Base-by-base conservation (phyloP, 2,888 invertebrate species). In the Pristionchus japonicus region DNA sequence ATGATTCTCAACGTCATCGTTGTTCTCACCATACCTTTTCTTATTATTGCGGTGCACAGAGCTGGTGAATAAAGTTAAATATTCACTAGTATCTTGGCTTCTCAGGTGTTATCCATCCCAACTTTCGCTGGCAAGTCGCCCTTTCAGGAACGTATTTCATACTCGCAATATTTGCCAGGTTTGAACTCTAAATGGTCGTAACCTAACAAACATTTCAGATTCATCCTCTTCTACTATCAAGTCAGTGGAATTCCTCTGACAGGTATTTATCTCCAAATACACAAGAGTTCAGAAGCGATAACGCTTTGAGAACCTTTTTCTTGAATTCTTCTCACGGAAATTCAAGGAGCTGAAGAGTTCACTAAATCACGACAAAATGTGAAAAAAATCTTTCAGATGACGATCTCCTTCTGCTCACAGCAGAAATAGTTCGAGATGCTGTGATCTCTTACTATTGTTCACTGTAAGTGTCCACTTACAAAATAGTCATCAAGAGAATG, bases 151-250 rank as follows among this genome's bases (percentile, higher is more conserved):
- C 34, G 43, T 77, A 77, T 27, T 77, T 27, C 43, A 77, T n/a
- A 1, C 17, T 77, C 11, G 77, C n/a, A 27, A 15, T 47, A n/a
- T 11, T 77, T 27, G 77, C 77, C 3, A 77, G 77, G 77, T 77
- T 27, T 23, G 20, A 4, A 0, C 6, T 43, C 43, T 43, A n/a
- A n/a, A n/a, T n/a, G n/a, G n/a, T n/a, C n/a, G n/a, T n/a, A n/a
- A n/a, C n/a, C n/a, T n/a, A n/a, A n/a, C n/a, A n/a, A n/a, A n/a
- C n/a, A n/a, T 23, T 77, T 43, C 77, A 77, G 77, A 47, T 77
- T 77, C 43, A 77, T 77, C 27, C 40, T 77, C 13, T 77, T 77
- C 77, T 77, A 77, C n/a, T 77, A 77, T 23, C 77, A 77, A 77
- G 13, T 77, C 15, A 77, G 77, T 15, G 77, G 77, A 13, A 1